Base-by-base conservation (phyloP, 2,113 vertebrate species). In the Brachirus orientalis region DNA sequence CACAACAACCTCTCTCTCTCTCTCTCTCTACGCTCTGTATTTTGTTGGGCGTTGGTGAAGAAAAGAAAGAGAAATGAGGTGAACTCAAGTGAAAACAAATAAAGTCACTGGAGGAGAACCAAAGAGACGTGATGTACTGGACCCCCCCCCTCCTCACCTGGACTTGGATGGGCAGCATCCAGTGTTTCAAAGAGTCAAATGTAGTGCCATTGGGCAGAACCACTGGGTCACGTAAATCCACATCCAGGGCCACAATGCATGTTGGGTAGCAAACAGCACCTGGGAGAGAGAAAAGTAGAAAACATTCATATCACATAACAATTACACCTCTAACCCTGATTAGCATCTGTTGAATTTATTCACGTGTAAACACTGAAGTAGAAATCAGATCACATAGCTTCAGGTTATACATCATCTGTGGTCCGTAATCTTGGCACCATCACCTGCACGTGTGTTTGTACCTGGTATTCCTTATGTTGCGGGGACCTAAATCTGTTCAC, bases 221-320 rank as follows among this genome's bases (percentile, higher is more conserved):
- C 59, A 96, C 98, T 0, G 96, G 95, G 61, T 99, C 97, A 7
- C 88, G 95, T 47, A 95, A 77, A 59, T 85, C 85, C 87, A 85
- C 80, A 63, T 88, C 83, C 35, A 69, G 92, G 64, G 93, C 91
- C 52, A 94, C 88, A 28, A 95, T 1, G 64, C 98, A 99, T n/a
- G 91, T 92, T 13, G 94, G 95, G 38, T 77, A 67, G 38, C 98
- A 99, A 66, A 93, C 84, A 64, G 95, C 93, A 84, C 97, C 98
- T 99, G n/a, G 54, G 67, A 28, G 53, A 7, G 40, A 9, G 37
- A 1, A 10, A 14, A 56, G 28, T 28, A 28, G 28, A 28, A 28
- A 28, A 28, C 28, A 28, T 3, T 28, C 28, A 28, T 28, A 28
- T 28, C 28, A 28, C 3, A 28, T 28, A 0, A 28, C 28, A 28